phyloP scores from a whole-genome alignment of 2,113 vertebrate species.

The Brachyhypopomus occidentalis region DNA sequence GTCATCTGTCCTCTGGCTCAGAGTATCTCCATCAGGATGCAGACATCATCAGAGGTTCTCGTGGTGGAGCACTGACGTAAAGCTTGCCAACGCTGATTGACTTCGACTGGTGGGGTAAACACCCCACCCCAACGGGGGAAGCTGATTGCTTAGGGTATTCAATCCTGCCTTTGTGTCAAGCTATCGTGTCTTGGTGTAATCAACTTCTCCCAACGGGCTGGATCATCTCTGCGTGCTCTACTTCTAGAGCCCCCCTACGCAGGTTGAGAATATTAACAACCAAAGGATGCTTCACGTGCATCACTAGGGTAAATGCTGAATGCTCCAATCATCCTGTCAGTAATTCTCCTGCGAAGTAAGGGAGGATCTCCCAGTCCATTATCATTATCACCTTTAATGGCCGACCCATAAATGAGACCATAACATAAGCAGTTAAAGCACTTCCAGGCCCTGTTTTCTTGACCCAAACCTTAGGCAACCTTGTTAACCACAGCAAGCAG shows the following conservation, averaged over 20 bases:
- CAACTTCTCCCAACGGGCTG: background rate
- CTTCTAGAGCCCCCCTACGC: background rate
- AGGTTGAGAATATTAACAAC: too few species aligned
- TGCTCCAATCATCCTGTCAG: constrained; percentile 1
- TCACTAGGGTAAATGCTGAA: background rate
- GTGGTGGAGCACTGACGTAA: constrained; percentile 51
- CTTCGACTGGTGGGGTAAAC: constrained; percentile 51
- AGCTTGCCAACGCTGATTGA: constrained; percentile 55
- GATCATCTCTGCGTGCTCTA: background rate
- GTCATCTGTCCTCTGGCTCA: background rate
- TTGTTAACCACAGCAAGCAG: background rate
- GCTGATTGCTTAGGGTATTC: constrained; percentile 17
- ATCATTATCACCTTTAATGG: background rate
- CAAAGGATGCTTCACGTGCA: too few species aligned
- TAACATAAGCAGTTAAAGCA: background rate
- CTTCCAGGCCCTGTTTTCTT: background rate
- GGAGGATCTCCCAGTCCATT: background rate
- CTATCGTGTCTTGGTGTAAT: too few species aligned
- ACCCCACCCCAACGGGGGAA: constrained; percentile 22
- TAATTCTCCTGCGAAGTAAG: constrained; percentile 28
- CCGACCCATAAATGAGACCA: background rate
- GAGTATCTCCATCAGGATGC: too few species aligned
- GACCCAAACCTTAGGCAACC: background rate
- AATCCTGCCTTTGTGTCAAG: constrained; percentile 2
- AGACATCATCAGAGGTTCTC: constrained; percentile 27